phyloP scores from a whole-genome alignment of 2,113 vertebrate genomes.

The Dicentrarchus labrax region DNA sequence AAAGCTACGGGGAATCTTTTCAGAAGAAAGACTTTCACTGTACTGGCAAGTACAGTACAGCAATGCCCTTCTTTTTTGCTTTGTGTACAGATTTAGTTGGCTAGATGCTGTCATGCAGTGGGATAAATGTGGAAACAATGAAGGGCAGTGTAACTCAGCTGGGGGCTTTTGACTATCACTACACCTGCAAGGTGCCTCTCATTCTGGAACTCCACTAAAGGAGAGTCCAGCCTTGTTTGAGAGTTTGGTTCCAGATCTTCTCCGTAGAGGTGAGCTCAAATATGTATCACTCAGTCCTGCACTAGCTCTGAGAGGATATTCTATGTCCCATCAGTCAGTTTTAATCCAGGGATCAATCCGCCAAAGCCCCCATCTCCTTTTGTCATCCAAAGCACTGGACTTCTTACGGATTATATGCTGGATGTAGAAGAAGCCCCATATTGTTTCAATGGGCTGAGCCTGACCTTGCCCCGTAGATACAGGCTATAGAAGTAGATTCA shows the following conservation, averaged over 20 bases:
- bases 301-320: conserved; percentile 2
- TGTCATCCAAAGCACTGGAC: background rate
- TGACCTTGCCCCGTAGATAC: background rate
- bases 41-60: background rate
- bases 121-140: conserved; percentile 45
- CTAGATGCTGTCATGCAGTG: conserved; percentile 19
- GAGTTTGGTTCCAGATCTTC: conserved; percentile 17
- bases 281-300: conserved; percentile 6
- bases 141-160: conserved; percentile 9
- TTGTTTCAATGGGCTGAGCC: background rate
- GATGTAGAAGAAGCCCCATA: background rate
- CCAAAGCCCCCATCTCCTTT: background rate
- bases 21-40: conserved; percentile 6
- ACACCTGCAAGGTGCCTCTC: background rate
- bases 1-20: conserved; percentile 19
- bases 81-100: conserved; percentile 25
- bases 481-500: background rate
- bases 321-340: conserved; percentile 16
- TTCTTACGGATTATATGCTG: background rate
- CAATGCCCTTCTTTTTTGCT: conserved; percentile 4
- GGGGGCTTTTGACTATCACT: conserved; percentile 11
- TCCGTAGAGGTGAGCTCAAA: background rate
- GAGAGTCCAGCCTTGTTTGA: conserved; percentile 12
- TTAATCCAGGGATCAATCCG: conserved; percentile 44
- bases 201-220: background rate